Base-by-base conservation (phyloP, 2,888 invertebrate genomes). In the Sylvicola cinctus region DNA sequence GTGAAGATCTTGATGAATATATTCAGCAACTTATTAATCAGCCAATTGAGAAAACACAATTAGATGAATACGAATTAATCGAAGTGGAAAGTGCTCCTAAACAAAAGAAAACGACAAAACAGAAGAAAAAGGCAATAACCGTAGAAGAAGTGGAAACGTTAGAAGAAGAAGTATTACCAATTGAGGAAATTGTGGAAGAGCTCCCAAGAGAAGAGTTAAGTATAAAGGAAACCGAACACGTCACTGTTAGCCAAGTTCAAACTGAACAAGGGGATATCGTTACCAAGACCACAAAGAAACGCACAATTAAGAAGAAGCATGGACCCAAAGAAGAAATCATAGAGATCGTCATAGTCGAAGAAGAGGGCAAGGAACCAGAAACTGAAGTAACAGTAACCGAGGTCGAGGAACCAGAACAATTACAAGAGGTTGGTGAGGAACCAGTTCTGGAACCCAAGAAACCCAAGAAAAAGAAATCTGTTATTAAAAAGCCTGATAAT, bases 331-430 rank as follows among this genome's bases (percentile, higher is more conserved):
- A 51, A 36, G 51, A 55, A 44, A 41, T 54, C 1, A 59, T 57
- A 0, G 58, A 52, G 45, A 56, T 57, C n/a, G 49, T 48, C 2
- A 58, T 56, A 0, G 40, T 52, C 11, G 48, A 56, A 43, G 29
- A 50, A 39, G 34, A 54, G 51, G 41, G 49, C 46, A 45, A 56
- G 50, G 39, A 43, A 35, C 54, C 54, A 7, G 40, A 50, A 32
- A 47, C 46, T 4, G 47, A 46, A 5, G 41, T 44, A 1, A 54
- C 50, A 34, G 50, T 58, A 4, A 45, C 47, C 27, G 44, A 44
- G 39, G 26, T 29, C 30, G 39, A 38, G 30, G 33, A 32, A 17
- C 36, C 37, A 6, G 46, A 48, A 16, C 42, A 38, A 10, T 29
- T 32, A 20, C 45, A 48, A n/a, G 46, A 13, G 3, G n/a, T 13